Evolutionary conservation across 2,113 vertebrate genomes (phyloP), one percentile per base, ranked within the genome.

Genomic region (Syngnathus typhle): DNA sequence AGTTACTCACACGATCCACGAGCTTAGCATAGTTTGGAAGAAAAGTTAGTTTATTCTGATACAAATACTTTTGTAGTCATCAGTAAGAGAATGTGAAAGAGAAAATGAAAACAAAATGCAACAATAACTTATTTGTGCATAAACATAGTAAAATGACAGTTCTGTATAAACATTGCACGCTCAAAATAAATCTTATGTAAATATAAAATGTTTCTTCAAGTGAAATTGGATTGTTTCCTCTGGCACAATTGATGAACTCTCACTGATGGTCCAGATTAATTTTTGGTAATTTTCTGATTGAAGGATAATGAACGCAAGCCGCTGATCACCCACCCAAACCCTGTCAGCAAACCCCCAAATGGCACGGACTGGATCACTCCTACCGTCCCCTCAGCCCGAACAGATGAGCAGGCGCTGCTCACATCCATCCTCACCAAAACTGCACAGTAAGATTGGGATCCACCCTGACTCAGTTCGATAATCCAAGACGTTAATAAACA

Each of bases 401-500:
- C 95, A 0, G 95, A 97, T 32, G 96, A 98, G 75, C 96, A 98
- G 88, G 95, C 95, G 11, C 89, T 95, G 70, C 93, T 96, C 4
- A 93, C 93, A n/a, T 95, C 92, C 69, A 98, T 98, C 85, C 92
- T 98, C 0, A 93, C 93, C 73, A 96, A 95, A 85, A 96, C 94
- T 0, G 95, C 95, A 79, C 94, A 94, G 96, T 98, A 82, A 90
- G 94, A 67, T 51, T 18, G 5, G 3, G 9, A 4, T 51, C 32
- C 46, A 5, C 11, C 6, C 27, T 16, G 23, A 64, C 8, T 9
- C 10, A 8, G 10, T 43, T 21, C 3, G 6, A 32, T 16, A 47
- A 9, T 2, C 6, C 7, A 13, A 23, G 5, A 39, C 38, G 18
- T 58, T 43, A 1, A 18, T 38, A 1, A 18, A 21, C 6, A 3